Percentiles rank a stretch among this genome's conserved stretches.
Evolutionary conservation across 2,888 invertebrate genomes (phyloP).

Genomic region (Apocheima hispidaria): DNA sequence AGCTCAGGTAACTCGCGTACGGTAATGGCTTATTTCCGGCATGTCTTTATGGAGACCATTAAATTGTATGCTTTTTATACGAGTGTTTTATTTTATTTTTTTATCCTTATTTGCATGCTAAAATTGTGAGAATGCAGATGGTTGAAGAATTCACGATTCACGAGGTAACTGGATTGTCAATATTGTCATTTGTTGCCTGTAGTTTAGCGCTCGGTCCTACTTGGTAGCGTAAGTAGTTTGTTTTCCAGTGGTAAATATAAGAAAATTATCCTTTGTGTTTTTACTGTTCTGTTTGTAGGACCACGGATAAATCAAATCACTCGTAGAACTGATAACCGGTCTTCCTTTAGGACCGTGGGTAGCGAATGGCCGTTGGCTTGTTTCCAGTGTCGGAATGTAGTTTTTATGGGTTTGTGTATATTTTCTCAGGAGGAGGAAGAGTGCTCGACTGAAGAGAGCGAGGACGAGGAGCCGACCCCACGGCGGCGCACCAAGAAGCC

Average conservation of each 20-base stretch:
- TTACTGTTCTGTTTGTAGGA: neutral
- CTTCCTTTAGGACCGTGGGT: neutral
- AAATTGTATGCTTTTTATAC: constrained; percentile 82
- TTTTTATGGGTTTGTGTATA: constrained; percentile 24
- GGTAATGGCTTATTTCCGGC: constrained; percentile 81
- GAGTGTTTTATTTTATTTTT: constrained; percentile 78
- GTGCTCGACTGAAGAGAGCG: constrained; percentile 87
- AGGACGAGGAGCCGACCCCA: constrained; percentile 82
- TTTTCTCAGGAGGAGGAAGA: constrained; percentile 78
- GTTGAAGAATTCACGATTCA: constrained; percentile 77
- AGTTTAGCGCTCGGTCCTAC: neutral
- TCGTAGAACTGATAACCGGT: neutral
- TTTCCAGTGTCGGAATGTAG: neutral
- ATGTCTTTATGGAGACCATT: constrained; percentile 82
- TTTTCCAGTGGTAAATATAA: neutral
- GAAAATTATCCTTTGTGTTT: neutral
- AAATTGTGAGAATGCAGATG: constrained; percentile 70
- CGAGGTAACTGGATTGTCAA: constrained; percentile 53
- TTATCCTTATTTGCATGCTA: constrained; percentile 75
- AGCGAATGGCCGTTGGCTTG: constrained; percentile 13
- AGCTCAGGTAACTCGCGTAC: constrained; percentile 67
- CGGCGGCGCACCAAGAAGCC: constrained; percentile 73
- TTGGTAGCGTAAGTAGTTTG: neutral
- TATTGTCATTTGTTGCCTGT: constrained; percentile 28
- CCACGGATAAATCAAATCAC: neutral